These are phyloP conservation scores for Dasysyrphus albostriatus DNA, from an alignment of 2,888 invertebrate genomes.

Conservation along the genomic window DNA sequence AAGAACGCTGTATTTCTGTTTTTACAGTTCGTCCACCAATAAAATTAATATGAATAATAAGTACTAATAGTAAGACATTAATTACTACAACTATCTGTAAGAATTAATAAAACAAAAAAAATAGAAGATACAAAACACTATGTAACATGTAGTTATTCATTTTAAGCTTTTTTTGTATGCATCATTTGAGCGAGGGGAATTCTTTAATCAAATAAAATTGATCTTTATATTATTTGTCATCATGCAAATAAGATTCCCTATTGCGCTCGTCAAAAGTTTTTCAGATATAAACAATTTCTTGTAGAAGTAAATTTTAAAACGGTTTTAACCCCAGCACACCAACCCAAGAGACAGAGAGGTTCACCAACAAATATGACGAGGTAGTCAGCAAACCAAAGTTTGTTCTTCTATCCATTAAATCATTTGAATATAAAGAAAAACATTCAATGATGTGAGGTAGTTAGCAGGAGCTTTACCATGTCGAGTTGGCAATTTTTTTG, in stretches of 20 bases:
- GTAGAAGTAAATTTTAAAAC: slow-evolving; percentile 3
- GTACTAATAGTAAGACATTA: slow-evolving; percentile 70
- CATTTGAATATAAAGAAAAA: slow-evolving; percentile 43
- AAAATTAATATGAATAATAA: slow-evolving; percentile 65
- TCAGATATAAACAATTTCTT: background rate
- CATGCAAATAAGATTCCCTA: slow-evolving; percentile 2
- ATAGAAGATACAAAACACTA: slow-evolving; percentile 50
- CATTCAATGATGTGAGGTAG: slow-evolving; percentile 67
- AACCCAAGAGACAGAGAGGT: slow-evolving; percentile 41
- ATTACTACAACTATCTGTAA: slow-evolving; percentile 71
- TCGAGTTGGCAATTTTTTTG: slow-evolving; percentile 63
- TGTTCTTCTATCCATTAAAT: slow-evolving; percentile 44
- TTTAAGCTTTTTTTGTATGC: slow-evolving; percentile 14
- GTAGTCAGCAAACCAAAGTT: slow-evolving; percentile 66
- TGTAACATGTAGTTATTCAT: slow-evolving; percentile 61
- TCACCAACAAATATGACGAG: slow-evolving; percentile 53
- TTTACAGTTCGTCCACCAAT: slow-evolving; percentile 71
- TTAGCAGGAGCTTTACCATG: slow-evolving; percentile 70
- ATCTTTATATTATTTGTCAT: slow-evolving; percentile 1
- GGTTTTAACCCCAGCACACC: slow-evolving; percentile 6
- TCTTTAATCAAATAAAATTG: slow-evolving; percentile 16
- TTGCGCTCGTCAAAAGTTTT: background rate
- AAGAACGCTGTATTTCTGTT: slow-evolving; percentile 58
- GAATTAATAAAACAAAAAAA: slow-evolving; percentile 62
- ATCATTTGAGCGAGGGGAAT: background rate